Base-by-base conservation (phyloP, 53 echinoderm and acorn worm species). In the Hippasteria phrygiana region DNA sequence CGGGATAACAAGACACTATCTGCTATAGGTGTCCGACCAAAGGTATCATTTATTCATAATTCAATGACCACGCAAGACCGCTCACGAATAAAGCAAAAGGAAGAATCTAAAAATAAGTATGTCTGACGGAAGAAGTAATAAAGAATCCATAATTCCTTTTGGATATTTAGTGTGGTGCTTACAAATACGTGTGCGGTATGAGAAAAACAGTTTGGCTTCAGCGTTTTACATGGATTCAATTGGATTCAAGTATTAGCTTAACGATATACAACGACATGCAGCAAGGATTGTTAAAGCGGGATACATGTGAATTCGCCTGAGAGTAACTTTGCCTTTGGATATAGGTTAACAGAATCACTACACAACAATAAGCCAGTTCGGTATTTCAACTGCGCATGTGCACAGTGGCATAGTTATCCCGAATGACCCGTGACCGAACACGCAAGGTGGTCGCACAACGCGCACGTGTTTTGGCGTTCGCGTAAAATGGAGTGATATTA, bases 21-120 rank as follows among this genome's bases (percentile, higher is more conserved):
- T 24, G 59, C 26, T 6, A 12, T 59, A 59, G n/a, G n/a, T 59
- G 7, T 24, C 59, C 59, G n/a, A 26, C 2, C 2, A 2, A 18
- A 59, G 26, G 59, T 59, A 24, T 59, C 26, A 59, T 59, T 59
- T 59, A 59, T 59, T 59, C 59, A 59, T 59, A 59, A 59, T 24
- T 59, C 59, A 59, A 24, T 59, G 59, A 59, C 59, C 59, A 9
- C 59, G 26, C 4, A n/a, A 17, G n/a, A 26, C 59, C n/a, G n/a
- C 20, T 24, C 22, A 22, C 22, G n/a, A 7, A 24, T 59, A 9
- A 8, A 59, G 20, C 3, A 59, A 3, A 59, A 4, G 20, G 26
- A n/a, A 9, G 20, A 59, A 59, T 59, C 17, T 1, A 24, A 59
- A 24, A 24, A 26, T 59, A 24, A 59, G 26, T 59, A 26, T 59